Evolutionary conservation across 2,888 invertebrate species (phyloP).

Genomic region (Caenorhabditis sp.): DNA sequence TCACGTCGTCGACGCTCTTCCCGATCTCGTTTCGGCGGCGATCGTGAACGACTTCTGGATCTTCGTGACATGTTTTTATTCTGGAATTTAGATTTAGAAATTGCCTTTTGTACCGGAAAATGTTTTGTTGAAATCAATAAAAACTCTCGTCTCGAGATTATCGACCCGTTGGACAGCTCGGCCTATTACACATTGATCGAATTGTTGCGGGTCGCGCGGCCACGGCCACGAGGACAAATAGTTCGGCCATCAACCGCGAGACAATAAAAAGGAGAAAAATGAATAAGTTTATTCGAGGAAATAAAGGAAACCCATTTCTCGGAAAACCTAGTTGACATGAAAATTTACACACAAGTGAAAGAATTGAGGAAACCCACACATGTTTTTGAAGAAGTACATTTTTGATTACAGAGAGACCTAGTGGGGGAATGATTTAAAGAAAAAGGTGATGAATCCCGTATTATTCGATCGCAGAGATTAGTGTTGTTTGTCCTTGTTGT

Average conservation of each 20-base stretch:
- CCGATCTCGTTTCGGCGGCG: constrained; percentile 55
- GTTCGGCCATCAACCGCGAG: neutral
- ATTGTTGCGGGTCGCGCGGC: no score
- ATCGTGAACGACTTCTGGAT: constrained; percentile 17
- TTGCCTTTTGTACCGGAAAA: neutral
- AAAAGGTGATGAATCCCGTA: neutral
- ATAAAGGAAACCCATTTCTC: neutral
- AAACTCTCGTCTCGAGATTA: neutral
- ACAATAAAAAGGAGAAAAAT: neutral
- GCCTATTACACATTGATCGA: constrained; percentile 20
- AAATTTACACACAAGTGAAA: constrained; percentile 28
- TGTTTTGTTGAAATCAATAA: neutral
- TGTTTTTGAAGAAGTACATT: neutral
- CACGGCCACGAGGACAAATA: constrained; percentile 6
- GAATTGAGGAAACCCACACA: constrained; percentile 15
- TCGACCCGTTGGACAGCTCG: neutral
- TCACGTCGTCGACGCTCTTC: constrained; percentile 60
- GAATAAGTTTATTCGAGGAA: neutral
- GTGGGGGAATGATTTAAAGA: neutral
- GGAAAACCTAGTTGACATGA: constrained; percentile 21
- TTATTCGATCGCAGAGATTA: neutral
- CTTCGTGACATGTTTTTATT: constrained; percentile 10
- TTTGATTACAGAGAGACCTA: constrained; percentile 6
- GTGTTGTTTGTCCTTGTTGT: neutral
- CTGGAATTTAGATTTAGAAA: neutral